Evolutionary conservation across 2,888 invertebrate genomes (phyloP), one percentile per base, ranked within the genome.

Genomic region (Callyntrura guangdongensis): DNA sequence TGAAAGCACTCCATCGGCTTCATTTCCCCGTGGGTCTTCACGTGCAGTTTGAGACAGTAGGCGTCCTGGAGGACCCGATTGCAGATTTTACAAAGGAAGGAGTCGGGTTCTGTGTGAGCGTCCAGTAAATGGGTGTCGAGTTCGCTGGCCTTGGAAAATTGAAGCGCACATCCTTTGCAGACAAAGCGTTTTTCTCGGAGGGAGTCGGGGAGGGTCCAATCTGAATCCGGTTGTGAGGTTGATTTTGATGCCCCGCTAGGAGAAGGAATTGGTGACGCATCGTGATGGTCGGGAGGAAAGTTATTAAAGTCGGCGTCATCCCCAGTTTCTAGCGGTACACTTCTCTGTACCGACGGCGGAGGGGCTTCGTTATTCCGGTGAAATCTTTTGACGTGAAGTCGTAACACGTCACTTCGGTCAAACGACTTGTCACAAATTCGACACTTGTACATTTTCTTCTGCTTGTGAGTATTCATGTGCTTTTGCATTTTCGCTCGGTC

Each of bases 361-460:
- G 88, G 88, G 12, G 22, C 72, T 17, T 86, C 79, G n/a, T 79
- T 86, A 12, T 84, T 84, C n/a, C 83, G 53, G 45, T 89, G 89
- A 74, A 89, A 89, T 27, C 89, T 8, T 61, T 89, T 82, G 1
- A 89, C 36, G 17, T 89, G 89, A 5, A 89, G 72, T 20, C 83
- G 47, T 12, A 89, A 11, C 59, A 83, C 69, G 17, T 45, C 83
- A n/a, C 59, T 59, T 14, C 89, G 14, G 17, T 89, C 64, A 45
- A 74, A 89, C 0, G 36, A 14, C 74, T 74, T 82, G 20, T 47
- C 45, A 22, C 89, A 89, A 22, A 89, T 89, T 61, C 83, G 83
- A 11, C 89, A 89, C 14, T 17, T 74, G 61, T 74, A 20, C 3
- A 22, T 11, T 17, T 83, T 89, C 25, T 81, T 81, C 56, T 82